phyloP scores from a whole-genome alignment of 2,113 vertebrate genomes.

The Equus przewalskii region DNA sequence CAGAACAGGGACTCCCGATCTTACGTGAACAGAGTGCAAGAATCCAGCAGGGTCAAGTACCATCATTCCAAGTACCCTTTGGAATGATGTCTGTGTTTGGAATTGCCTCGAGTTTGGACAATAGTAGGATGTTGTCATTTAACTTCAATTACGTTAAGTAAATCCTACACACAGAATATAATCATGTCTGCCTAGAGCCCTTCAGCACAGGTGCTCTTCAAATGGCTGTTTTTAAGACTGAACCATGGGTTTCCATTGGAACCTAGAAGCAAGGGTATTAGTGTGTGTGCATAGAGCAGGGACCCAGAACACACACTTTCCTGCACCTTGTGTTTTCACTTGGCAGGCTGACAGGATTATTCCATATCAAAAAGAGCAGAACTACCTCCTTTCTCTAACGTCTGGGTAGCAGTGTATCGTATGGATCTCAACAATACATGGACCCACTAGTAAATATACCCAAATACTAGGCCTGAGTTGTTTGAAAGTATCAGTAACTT shows the following conservation, averaged over 20 bases:
- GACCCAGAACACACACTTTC: neutral
- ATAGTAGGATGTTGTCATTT: neutral
- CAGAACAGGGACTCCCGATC: neutral
- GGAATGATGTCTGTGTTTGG: neutral
- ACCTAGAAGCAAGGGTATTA: neutral
- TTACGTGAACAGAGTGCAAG: neutral
- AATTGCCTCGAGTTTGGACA: neutral
- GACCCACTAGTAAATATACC: neutral
- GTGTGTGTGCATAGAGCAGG: neutral
- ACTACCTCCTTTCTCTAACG: neutral
- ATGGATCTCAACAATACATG: neutral
- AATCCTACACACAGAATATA: neutral
- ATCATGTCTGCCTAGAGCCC: neutral
- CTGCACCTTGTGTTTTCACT: neutral
- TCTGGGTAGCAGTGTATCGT: neutral
- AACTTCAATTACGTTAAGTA: neutral
- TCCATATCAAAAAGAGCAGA: neutral
- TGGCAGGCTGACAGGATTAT: neutral
- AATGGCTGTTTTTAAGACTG: neutral
- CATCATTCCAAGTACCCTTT: neutral
- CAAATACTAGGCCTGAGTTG: neutral
- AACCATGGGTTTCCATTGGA: neutral
- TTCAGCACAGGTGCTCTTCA: neutral
- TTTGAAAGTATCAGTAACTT: neutral
- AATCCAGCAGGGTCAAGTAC: neutral